These are phyloP conservation scores for Prolemur simus DNA, from an alignment of 2,113 vertebrate genomes.

Conservation along the genomic window DNA sequence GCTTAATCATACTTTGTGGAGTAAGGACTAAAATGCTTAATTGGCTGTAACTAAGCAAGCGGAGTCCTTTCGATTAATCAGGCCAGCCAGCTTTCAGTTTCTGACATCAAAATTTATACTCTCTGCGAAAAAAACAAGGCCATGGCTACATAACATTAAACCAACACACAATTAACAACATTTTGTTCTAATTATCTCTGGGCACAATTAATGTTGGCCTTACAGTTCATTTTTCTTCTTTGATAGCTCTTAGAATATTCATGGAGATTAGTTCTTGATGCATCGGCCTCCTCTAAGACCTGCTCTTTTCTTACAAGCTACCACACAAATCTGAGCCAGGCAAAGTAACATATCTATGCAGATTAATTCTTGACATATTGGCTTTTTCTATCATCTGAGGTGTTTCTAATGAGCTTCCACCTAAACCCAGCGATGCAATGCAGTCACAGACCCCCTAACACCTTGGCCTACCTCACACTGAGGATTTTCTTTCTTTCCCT, in stretches of 20 bases:
- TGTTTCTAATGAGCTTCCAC: constrained; percentile 26
- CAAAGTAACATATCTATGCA: constrained; percentile 53
- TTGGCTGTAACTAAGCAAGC: constrained; percentile 73
- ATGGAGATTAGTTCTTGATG: constrained; percentile 72
- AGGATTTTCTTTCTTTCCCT: background rate
- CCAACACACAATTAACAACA: constrained; percentile 83
- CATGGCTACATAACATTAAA: constrained; percentile 73
- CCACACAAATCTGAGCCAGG: constrained; percentile 44
- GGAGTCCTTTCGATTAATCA: constrained; percentile 80
- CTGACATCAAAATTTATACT: constrained; percentile 78
- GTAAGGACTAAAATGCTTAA: constrained; percentile 77
- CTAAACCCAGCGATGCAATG: background rate
- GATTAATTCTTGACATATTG: constrained; percentile 65
- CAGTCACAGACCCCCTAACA: background rate
- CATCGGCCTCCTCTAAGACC: constrained; percentile 36
- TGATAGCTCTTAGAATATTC: constrained; percentile 74
- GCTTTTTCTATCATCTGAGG: background rate
- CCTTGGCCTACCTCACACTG: background rate
- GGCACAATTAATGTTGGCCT: constrained; percentile 78
- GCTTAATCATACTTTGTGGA: constrained; percentile 74
- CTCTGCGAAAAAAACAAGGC: constrained; percentile 64
- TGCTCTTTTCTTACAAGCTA: constrained; percentile 49
- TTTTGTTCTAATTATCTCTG: constrained; percentile 84
- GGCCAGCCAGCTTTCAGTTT: constrained; percentile 63
- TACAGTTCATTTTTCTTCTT: constrained; percentile 80